Evolutionary conservation across 2,797 vertebrate species (phyloP), one percentile per base, ranked within the genome.

Genomic region (Enteromius treurensis): DNA sequence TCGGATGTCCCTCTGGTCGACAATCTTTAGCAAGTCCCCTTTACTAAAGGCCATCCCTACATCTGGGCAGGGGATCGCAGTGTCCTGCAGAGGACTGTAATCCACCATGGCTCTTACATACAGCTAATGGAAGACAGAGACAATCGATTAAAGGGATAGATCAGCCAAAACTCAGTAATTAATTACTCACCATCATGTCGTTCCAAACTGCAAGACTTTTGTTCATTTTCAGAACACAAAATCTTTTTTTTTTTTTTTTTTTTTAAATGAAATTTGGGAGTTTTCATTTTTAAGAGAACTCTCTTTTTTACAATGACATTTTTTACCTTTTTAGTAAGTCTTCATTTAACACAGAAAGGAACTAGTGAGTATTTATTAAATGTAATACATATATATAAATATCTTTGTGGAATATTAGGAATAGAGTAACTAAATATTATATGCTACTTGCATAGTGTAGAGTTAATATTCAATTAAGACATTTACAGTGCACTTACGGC

Each of bases 1-100:
- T 86, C 92, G 88, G 11, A 88, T 88, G 60, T 98, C 97, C 0
- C 93, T 96, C 91, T 96, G 96, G 90, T 98, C 96, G 40, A 98
- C 97, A 47, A 99, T 94, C 92, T 97, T 95, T 83, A 98, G 95
- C 88, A 99, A 94, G 88, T 98, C 97, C 19, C 97, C 96, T 84
- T 94, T 95, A 88, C 91, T 94, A 88, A 98, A 99, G 1, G 93
- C 90, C 93, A 98, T 89, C 0, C 97, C 97, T 1, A 96, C 97
- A 0, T 96, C 94, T 0, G 93, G 91, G 68, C 97, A 98, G 0
- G 97, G 97, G 86, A 97, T 98, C 82, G 93, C 86, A 3, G 95
- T 90, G 88, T 99, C 97, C 86, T 96, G 94, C 86, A 93, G 91
- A 60, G 97, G 97, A 92, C 94, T 95, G 91, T 98, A 99, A 89